Evolutionary conservation across 2,888 invertebrate genomes (phyloP), one percentile per base, ranked within the genome.

Genomic region (Caenorhabditis sp.): DNA sequence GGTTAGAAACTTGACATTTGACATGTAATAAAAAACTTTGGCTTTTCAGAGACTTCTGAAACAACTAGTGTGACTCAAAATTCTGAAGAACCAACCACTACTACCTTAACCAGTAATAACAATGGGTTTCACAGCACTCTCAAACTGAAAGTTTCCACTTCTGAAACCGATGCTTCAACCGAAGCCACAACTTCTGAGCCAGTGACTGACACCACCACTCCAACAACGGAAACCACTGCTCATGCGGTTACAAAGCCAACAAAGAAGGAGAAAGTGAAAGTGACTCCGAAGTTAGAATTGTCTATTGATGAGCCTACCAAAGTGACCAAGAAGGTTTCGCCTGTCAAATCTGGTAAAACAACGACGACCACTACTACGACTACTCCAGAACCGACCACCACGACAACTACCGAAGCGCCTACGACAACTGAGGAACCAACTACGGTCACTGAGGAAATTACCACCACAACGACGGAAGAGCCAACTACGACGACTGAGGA

Each of bases 251-350:
- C 55, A 5, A 62, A 71, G 13, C 50, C 61, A 43, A 48, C 35
- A 0, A 62, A 71, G 27, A 61, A 70, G 24, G 32, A 53, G 13
- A 11, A 55, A 30, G 62, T 62, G 2, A 62, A 71, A n/a, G 55
- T 62, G 0, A 59, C 59, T 0, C 70, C 70, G 9, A 52, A 53
- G n/a, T 27, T 70, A 2, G 70, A 70, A 37, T n/a, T 70, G 7
- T 70, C 70, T 0, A 53, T 70, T 37, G 70, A 70, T 46, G 45
- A 45, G 24, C 70, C 70, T 20, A 52, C 52, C 0, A 45, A 53
- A 11, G 39, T 32, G 4, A 59, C 59, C 2, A 70, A 70, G 20
- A 50, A 50, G 4, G n/a, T 35, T 35, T 9, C 35, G 2, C 30
- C 9, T 30, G 30, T 30, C 30, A 9, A 30, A 9, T 30, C 30